Evolutionary conservation across 1,140 invertebrate genomes (phyloP).

Genomic region (Drosophila yakuba): DNA sequence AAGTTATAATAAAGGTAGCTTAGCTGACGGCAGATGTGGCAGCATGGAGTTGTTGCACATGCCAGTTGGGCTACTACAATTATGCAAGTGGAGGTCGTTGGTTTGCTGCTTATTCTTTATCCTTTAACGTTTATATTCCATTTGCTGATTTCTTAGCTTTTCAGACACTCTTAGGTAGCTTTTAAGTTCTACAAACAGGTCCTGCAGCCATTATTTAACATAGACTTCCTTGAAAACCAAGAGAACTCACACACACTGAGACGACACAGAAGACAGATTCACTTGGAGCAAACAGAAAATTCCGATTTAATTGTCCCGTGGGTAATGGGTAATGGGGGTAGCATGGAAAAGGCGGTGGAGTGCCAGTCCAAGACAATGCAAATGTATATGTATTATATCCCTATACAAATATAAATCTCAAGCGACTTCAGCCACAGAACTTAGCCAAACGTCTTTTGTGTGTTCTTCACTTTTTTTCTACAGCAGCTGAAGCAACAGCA

Average conservation of each 20-base stretch:
- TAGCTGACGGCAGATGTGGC: constrained; percentile 6
- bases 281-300: constrained; percentile 20
- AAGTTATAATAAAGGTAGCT: constrained; percentile 39
- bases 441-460: constrained; percentile 34
- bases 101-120: background rate
- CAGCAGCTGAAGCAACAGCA: constrained; percentile 3
- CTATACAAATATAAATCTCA: constrained; percentile 21
- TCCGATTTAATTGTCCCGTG: constrained; percentile 37
- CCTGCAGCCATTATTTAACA: background rate
- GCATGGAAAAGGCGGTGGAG: constrained; percentile 21
- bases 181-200: background rate
- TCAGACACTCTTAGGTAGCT: background rate
- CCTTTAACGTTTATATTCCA: too few species aligned
- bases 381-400: constrained; percentile 3
- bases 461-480: background rate
- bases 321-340: background rate
- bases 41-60: constrained; percentile 12
- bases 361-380: constrained; percentile 34
- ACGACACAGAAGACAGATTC: constrained; percentile 6
- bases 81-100: background rate
- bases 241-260: background rate
- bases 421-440: constrained; percentile 21
- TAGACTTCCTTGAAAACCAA: background rate
- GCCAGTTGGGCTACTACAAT: background rate
- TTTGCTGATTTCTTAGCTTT: background rate